Conservation (phyloP, 2,888 invertebrate species). For the Leptopterna dolabrata region DNA sequence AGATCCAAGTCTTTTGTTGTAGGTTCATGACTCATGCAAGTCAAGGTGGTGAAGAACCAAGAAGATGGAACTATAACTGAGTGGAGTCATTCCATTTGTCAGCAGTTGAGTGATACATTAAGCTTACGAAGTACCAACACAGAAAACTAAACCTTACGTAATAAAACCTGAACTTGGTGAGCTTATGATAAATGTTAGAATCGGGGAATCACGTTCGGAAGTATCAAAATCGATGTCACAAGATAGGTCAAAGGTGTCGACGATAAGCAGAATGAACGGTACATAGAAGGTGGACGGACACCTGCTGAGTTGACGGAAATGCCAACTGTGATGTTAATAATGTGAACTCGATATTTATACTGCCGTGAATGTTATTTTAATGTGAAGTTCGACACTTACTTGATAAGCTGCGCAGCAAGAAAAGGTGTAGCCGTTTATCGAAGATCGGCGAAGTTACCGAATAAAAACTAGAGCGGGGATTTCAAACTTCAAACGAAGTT, state of each 20-base stretch:
- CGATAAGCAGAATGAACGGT: not conserved
- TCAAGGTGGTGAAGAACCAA: not conserved
- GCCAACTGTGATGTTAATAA: not conserved
- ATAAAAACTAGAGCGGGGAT: not conserved
- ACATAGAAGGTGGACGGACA: not conserved
- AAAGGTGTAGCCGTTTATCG: not conserved
- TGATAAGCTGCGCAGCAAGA: not conserved
- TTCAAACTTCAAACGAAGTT: not conserved
- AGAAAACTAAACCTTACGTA: not conserved
- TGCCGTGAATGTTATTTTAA: not conserved
- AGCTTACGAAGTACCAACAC: too few species aligned
- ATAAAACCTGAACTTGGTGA: not conserved
- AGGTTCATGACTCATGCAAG: not conserved
- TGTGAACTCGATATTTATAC: not conserved
- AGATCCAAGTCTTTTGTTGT: not conserved
- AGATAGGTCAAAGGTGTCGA: not conserved
- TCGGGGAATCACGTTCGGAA: not conserved
- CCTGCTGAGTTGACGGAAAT: not conserved
- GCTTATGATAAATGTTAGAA: not conserved
- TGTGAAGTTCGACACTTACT: not conserved
- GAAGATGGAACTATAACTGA: not conserved
- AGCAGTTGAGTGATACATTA: not conserved
- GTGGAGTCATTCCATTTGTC: not conserved
- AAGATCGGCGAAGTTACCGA: not conserved
- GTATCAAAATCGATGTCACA: not conserved